Percentiles rank a stretch among this genome's conserved stretches.
phyloP scores from a whole-genome alignment of 2,797 vertebrate genomes.

The Toxotes lorentzi region DNA sequence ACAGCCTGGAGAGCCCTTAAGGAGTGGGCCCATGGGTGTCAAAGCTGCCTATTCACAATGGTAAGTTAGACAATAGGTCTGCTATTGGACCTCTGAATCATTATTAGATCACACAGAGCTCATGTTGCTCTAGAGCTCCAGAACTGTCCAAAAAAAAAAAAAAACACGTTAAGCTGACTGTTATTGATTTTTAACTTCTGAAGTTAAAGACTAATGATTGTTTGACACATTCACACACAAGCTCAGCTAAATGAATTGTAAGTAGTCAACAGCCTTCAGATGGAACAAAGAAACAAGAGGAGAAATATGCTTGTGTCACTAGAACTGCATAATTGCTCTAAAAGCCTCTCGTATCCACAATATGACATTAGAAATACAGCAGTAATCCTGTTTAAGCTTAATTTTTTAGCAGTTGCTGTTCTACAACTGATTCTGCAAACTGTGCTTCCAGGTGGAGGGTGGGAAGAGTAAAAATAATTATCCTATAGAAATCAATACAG shows the following conservation, averaged over 20 bases:
- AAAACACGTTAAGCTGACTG: neutral
- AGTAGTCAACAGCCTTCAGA: neutral
- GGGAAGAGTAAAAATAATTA: neutral
- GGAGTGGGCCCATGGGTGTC: neutral
- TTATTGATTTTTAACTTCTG: conserved; percentile 1
- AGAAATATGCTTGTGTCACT: neutral
- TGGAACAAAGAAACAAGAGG: neutral
- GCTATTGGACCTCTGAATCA: neutral
- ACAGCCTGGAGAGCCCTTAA: neutral
- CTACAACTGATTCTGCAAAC: neutral
- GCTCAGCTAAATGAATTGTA: neutral
- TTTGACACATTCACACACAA: neutral
- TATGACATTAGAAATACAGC: neutral
- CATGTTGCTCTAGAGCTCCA: neutral
- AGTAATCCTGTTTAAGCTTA: neutral
- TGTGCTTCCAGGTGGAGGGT: neutral
- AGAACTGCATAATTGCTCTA: neutral
- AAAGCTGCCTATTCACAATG: neutral
- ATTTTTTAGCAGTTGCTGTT: neutral
- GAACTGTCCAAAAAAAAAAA: too few species aligned
- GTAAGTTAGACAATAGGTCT: neutral
- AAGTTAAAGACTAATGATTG: neutral
- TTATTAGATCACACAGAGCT: neutral
- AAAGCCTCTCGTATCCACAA: neutral
- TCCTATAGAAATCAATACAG: neutral